Conservation (phyloP, 2,888 invertebrate genomes). For the Amphipoea oculea region DNA sequence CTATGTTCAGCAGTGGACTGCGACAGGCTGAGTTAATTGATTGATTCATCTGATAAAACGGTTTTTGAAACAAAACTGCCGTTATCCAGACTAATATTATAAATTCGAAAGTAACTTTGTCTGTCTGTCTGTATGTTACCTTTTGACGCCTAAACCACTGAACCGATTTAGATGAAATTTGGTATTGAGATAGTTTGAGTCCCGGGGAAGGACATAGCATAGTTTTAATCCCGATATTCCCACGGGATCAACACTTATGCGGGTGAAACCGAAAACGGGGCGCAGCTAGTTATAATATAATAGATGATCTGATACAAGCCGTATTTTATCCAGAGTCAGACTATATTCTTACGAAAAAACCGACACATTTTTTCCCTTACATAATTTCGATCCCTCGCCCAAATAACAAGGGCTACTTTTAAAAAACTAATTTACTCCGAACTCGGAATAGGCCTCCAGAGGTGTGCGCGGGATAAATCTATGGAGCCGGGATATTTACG, state of each 20-base stretch:
- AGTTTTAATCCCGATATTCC: too few relatives aligned
- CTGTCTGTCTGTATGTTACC: too few relatives aligned
- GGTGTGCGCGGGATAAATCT: slow-evolving; percentile 61
- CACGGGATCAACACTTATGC: too few relatives aligned
- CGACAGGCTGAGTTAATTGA: not conserved
- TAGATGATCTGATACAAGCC: not conserved
- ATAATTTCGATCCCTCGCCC: slow-evolving; percentile 36
- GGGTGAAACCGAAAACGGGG: too few relatives aligned
- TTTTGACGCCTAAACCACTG: too few relatives aligned
- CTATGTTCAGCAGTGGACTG: not conserved
- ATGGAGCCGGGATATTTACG: slow-evolving; percentile 65
- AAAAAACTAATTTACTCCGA: slow-evolving; percentile 56
- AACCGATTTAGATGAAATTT: too few relatives aligned
- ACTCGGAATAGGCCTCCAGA: slow-evolving; percentile 53
- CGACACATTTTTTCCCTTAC: slow-evolving; percentile 7
- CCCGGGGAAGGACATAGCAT: too few relatives aligned
- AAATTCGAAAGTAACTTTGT: too few relatives aligned
- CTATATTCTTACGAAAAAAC: not conserved
- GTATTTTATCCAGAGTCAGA: not conserved
- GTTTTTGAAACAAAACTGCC: not conserved
- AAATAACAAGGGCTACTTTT: slow-evolving; percentile 48
- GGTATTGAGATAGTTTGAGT: too few relatives aligned
- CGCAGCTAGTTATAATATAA: too few relatives aligned
- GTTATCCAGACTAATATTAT: not conserved
- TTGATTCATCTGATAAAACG: not conserved